These are phyloP conservation scores for Heliconius cydno DNA, from an alignment of 2,888 invertebrate genomes.

Conservation along the genomic window DNA sequence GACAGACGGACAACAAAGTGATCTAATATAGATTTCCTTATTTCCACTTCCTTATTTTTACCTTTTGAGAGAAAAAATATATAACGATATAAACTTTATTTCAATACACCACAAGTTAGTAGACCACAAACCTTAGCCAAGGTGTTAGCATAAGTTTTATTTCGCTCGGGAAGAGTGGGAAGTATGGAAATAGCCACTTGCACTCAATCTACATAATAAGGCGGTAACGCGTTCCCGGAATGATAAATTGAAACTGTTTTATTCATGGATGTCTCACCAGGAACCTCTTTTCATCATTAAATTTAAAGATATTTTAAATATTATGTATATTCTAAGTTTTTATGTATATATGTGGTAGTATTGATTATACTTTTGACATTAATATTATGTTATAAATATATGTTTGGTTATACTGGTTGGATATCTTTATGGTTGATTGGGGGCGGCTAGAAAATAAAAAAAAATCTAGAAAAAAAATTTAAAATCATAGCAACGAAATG, in stretches of 20 bases:
- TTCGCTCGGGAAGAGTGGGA: conserved; percentile 49
- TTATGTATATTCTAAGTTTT: too few species aligned
- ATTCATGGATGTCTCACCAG: conserved; percentile 51
- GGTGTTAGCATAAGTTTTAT: conserved; percentile 48
- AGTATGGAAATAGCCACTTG: conserved; percentile 53
- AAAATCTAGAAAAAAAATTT: too few species aligned
- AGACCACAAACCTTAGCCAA: conserved; percentile 25
- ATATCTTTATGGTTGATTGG: too few species aligned
- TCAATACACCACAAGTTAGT: not conserved
- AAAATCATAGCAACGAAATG: too few species aligned
- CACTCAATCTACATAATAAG: conserved; percentile 57
- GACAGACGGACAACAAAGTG: too few species aligned
- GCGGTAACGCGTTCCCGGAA: conserved; percentile 51
- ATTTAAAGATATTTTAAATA: conserved; percentile 26
- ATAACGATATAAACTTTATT: not conserved
- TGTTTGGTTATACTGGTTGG: too few species aligned
- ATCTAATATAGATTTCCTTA: too few species aligned
- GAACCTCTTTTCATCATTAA: conserved; percentile 42
- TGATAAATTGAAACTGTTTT: conserved; percentile 54
- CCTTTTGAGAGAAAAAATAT: not conserved
- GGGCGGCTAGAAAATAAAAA: too few species aligned
- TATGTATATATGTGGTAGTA: too few species aligned
- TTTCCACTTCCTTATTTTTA: too few species aligned
- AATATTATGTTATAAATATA: too few species aligned
- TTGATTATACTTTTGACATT: too few species aligned